Evolutionary conservation across 2,888 invertebrate genomes (phyloP).

Genomic region (Thyatira batis): DNA sequence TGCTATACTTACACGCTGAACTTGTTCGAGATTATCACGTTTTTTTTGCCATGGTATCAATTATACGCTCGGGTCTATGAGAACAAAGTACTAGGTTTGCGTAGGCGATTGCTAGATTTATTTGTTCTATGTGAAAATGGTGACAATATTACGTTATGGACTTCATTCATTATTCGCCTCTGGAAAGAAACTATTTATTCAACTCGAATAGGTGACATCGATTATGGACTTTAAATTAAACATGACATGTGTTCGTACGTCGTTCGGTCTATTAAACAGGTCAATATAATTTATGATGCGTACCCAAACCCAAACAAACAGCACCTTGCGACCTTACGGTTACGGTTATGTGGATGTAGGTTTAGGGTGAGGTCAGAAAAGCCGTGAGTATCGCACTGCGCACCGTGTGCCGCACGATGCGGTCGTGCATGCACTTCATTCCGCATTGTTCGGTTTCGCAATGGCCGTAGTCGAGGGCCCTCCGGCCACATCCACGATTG

Average conservation of each 20-base stretch:
- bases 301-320: not conserved
- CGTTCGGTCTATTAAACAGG: not conserved
- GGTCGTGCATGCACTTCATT: slow-evolving; percentile 61
- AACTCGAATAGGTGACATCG: not conserved
- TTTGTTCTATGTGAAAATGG: too few species aligned
- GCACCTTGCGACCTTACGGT: not conserved
- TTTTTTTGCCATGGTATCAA: slow-evolving; percentile 55
- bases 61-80: slow-evolving; percentile 41
- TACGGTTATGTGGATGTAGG: not conserved
- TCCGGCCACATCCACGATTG: slow-evolving; percentile 61
- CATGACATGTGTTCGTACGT: not conserved
- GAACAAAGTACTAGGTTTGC: slow-evolving; percentile 2
- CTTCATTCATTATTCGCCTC: not conserved
- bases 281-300: not conserved
- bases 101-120: not conserved
- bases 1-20: slow-evolving; percentile 52
- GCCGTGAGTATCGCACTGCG: slow-evolving; percentile 8
- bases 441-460: slow-evolving; percentile 70
- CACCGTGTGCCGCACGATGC: slow-evolving; percentile 38
- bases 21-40: slow-evolving; percentile 52
- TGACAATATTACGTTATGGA: too few species aligned
- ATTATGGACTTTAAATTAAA: not conserved
- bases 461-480: slow-evolving; percentile 58
- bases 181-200: not conserved
- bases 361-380: not conserved